Evolutionary conservation across 2,888 invertebrate genomes (phyloP), one percentile per base, ranked within the genome.

Genomic region (Lampropteryx suffumata): DNA sequence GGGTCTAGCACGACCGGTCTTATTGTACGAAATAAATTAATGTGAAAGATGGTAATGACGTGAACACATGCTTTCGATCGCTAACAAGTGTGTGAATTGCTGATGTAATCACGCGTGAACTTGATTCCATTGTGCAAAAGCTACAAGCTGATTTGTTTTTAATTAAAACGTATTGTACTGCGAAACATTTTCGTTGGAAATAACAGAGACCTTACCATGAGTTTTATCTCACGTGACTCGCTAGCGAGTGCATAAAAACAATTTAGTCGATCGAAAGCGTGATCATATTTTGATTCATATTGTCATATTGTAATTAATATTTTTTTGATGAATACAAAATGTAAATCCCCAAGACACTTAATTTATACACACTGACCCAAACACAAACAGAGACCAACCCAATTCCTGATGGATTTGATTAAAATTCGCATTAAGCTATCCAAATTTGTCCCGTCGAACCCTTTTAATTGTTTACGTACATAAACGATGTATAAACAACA

Each of bases 381-480:
- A 53, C 33, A 26, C 21, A 34, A 43, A 47, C 46, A 37, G 8
- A 7, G 17, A 3, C 2, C n/a, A 12, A 39, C 14, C 44, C 43
- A 47, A 37, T 55, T 50, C 49, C 44, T 39, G 42, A 42, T 13
- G 36, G 47, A 52, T 57, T 57, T 57, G 50, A 57, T 60, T 56
- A 50, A 48, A 56, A 57, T 61, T 53, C 37, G 36, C 36, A 40
- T 54, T 53, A 55, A 57, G 44, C 47, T 51, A 46, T 49, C 48
- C 46, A 41, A 50, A 55, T 41, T 49, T 29, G 17, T 41, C 50
- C 50, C 54, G 52, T 51, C 44, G 43, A 50, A 49, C 48, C 57
- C 50, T 55, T 58, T 67, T 68, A 69, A 67, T 69, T 73, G 65
- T 69, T 66, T 69, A 56, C 37, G 37, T 40, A 56, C 49, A 44